Conservation (phyloP, 2,113 vertebrate species). For the Sisor rabdophorus region DNA sequence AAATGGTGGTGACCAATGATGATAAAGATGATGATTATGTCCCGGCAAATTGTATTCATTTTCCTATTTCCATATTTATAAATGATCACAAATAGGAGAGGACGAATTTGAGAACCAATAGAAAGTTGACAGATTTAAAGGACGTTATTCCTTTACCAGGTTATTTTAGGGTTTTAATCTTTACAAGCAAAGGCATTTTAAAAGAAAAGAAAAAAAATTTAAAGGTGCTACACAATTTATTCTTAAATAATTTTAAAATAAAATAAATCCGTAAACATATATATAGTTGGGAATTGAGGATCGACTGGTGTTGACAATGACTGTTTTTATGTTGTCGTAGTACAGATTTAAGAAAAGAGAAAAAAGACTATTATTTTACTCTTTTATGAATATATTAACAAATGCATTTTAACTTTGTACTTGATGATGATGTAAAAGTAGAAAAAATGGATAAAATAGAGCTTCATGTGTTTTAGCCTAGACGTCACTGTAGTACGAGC, state of each 20-base stretch:
- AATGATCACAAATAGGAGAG: conserved; percentile 52
- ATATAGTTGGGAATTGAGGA: conserved; percentile 83
- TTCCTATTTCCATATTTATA: conserved; percentile 49
- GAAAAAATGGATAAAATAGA: conserved; percentile 80
- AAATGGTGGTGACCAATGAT: neutral
- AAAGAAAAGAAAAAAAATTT: conserved; percentile 71
- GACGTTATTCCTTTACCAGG: conserved; percentile 69
- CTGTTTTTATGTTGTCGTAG: conserved; percentile 98
- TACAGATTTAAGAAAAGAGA: conserved; percentile 74
- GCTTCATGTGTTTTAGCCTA: conserved; percentile 94
- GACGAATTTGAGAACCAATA: conserved; percentile 65
- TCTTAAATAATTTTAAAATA: conserved; percentile 86
- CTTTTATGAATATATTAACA: conserved; percentile 96
- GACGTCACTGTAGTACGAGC: conserved; percentile 83
- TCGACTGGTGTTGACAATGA: conserved; percentile 97
- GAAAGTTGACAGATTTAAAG: conserved; percentile 67
- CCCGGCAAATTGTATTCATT: conserved; percentile 32
- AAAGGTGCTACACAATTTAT: conserved; percentile 99
- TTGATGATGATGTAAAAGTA: conserved; percentile 80
- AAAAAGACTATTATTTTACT: conserved; percentile 99
- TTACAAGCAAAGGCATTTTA: conserved; percentile 81
- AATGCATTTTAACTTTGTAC: conserved; percentile 99
- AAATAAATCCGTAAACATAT: conserved; percentile 61
- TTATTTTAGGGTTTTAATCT: conserved; percentile 74
- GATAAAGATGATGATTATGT: conserved; percentile 14